Percentiles rank a stretch among this genome's conserved stretches.
Evolutionary conservation across 2,113 vertebrate species (phyloP).

Genomic region (Numenius arquata): DNA sequence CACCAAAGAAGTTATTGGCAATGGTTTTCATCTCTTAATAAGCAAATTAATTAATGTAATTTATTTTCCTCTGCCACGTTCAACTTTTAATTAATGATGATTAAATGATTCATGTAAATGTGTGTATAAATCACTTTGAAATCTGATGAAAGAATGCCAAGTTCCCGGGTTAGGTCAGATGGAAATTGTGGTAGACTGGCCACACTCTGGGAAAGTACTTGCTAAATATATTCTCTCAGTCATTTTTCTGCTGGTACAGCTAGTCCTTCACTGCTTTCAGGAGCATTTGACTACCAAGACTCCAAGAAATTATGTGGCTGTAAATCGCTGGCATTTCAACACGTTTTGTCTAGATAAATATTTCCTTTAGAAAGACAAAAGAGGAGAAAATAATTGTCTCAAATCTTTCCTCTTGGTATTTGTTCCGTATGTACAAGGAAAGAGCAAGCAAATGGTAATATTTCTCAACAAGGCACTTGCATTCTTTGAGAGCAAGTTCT

Average conservation of each 20-base stretch:
- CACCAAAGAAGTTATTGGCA: background rate
- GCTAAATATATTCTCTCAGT: background rate
- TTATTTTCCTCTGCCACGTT: background rate
- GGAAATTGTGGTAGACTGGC: background rate
- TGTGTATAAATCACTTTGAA: background rate
- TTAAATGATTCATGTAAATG: background rate
- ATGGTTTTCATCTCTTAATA: background rate
- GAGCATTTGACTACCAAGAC: background rate
- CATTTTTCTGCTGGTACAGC: background rate
- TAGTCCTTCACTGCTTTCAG: background rate
- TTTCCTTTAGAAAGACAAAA: background rate
- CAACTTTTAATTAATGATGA: background rate
- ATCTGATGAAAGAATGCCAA: background rate
- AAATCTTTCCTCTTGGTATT: background rate
- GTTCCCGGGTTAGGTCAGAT: background rate
- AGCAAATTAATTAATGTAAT: conserved; percentile 2
- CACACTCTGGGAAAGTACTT: background rate
- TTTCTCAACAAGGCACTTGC: background rate
- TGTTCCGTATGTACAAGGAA: background rate
- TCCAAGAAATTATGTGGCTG: background rate
- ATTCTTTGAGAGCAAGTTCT: background rate
- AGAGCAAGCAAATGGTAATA: background rate
- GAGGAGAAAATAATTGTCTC: background rate
- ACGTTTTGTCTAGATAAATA: background rate
- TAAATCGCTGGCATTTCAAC: background rate